phyloP scores from a whole-genome alignment of 2,113 vertebrate genomes.

The Tetrao urogallus region DNA sequence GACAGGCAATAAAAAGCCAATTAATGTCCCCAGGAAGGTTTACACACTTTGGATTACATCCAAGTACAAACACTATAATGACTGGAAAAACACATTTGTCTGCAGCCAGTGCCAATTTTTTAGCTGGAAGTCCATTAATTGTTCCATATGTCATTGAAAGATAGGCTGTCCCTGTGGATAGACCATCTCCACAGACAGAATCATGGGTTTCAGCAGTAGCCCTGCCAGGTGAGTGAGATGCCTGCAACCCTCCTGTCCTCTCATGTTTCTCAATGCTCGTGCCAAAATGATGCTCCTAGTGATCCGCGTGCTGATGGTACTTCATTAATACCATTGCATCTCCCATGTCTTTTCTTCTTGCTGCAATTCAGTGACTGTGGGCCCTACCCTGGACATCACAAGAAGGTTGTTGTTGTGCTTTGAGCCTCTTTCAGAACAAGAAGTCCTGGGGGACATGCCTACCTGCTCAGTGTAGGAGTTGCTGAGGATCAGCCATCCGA shows the following conservation, averaged over 20 bases:
- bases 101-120: not conserved
- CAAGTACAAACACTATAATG: conserved; percentile 18
- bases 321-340: not conserved
- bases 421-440: not conserved
- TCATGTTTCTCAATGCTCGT: fast-evolving
- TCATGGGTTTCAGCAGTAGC: fast-evolving
- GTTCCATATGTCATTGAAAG: not conserved
- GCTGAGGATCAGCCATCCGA: not conserved
- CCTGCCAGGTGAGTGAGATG: not conserved
- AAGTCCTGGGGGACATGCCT: not conserved
- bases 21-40: conserved; percentile 32
- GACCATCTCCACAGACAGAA: not conserved
- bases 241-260: not conserved
- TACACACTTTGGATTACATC: conserved; percentile 7
- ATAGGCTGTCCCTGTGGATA: not conserved
- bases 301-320: not conserved
- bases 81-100: not conserved
- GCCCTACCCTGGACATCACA: not conserved
- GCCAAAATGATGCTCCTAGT: not conserved
- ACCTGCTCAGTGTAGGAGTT: not conserved
- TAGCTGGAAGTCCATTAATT: not conserved
- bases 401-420: not conserved
- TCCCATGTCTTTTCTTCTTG: not conserved
- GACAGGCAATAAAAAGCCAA: not conserved
- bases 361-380: not conserved